Percentiles rank a stretch among this genome's conserved stretches.
Evolutionary conservation across 2,888 invertebrate genomes (phyloP).

Genomic region (Ptychoptera contaminata): DNA sequence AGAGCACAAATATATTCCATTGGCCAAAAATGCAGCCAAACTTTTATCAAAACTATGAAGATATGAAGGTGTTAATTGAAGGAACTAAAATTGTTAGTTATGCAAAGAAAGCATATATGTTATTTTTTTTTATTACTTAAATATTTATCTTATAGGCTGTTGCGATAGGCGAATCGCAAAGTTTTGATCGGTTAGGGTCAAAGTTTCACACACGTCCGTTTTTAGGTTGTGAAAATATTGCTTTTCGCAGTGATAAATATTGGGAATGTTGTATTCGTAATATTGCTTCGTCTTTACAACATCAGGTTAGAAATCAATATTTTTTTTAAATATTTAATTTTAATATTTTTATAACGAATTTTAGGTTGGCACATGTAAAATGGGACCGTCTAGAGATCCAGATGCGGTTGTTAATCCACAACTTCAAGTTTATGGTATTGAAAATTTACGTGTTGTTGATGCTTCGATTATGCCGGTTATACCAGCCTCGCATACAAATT

Average conservation of each 20-base stretch:
- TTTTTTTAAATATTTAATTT: neutral
- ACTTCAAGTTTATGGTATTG: conserved; percentile 38
- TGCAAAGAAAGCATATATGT: neutral
- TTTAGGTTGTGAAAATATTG: conserved; percentile 46
- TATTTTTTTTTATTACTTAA: neutral
- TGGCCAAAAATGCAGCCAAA: conserved; percentile 69
- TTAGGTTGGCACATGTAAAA: conserved; percentile 51
- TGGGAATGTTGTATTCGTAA: conserved; percentile 59
- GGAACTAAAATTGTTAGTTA: conserved; percentile 55
- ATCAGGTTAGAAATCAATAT: conserved; percentile 33
- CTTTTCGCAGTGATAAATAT: conserved; percentile 49
- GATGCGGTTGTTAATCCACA: conserved; percentile 46
- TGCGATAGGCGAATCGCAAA: conserved; percentile 34
- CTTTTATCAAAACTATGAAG: conserved; percentile 58
- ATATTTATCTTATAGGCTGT: conserved; percentile 34
- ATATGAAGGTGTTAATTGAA: conserved; percentile 55
- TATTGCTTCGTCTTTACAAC: conserved; percentile 54
- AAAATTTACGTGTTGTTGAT: conserved; percentile 36
- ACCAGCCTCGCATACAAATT: conserved; percentile 40
- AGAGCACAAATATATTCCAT: conserved; percentile 52
- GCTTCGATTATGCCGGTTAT: conserved; percentile 44
- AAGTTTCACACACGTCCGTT: conserved; percentile 39
- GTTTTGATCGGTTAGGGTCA: conserved; percentile 37
- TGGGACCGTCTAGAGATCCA: conserved; percentile 42
- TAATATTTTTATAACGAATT: neutral